Evolutionary conservation across 2,888 invertebrate species (phyloP).

Genomic region (Seladonia tumulorum): DNA sequence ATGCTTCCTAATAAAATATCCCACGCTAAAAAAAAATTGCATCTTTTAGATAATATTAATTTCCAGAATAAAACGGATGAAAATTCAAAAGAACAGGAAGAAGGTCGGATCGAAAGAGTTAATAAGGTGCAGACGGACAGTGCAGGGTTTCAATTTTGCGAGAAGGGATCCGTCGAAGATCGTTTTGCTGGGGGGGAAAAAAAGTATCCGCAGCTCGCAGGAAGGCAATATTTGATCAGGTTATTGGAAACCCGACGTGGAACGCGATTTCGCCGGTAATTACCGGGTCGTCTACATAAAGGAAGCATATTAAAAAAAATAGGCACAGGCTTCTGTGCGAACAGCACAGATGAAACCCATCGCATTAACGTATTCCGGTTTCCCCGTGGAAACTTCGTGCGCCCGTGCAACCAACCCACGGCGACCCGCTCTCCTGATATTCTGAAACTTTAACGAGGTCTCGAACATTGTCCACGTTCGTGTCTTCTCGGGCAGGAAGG

Average conservation of each 20-base stretch:
- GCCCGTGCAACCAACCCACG: slow-evolving; percentile 6
- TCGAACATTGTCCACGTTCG: slow-evolving; percentile 55
- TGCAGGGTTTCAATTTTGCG: background rate
- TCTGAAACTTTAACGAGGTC: slow-evolving; percentile 68
- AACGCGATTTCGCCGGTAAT: background rate
- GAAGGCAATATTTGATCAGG: slow-evolving; percentile 5
- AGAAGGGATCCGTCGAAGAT: background rate
- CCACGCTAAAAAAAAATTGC: background rate
- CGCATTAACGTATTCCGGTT: slow-evolving; percentile 32
- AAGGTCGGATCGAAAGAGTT: background rate
- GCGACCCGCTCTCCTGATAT: slow-evolving; percentile 24
- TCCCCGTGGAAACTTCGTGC: slow-evolving; percentile 14
- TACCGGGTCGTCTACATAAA: background rate
- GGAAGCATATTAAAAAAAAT: slow-evolving; percentile 22
- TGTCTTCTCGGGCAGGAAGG: slow-evolving; percentile 29
- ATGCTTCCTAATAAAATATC: background rate
- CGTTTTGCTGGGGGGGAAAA: no score
- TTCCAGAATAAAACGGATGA: background rate
- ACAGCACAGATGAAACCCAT: background rate
- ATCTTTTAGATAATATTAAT: background rate
- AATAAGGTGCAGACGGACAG: background rate
- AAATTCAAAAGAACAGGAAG: background rate
- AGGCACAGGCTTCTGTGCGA: background rate
- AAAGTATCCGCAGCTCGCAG: background rate
- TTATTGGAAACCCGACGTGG: background rate